Conservation (phyloP, 1,140 invertebrate genomes). For the Bathynomus jamesi region DNA sequence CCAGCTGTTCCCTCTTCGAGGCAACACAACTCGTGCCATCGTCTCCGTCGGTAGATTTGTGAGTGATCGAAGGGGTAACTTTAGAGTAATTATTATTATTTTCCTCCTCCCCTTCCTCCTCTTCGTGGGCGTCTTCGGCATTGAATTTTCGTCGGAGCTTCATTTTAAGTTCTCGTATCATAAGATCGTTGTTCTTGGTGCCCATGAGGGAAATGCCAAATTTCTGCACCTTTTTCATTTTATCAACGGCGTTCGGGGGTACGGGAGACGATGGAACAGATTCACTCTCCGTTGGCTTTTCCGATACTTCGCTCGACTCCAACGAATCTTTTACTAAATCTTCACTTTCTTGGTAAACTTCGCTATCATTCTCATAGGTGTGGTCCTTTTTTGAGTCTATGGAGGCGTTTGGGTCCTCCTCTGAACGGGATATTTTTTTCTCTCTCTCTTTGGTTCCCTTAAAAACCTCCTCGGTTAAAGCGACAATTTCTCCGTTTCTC, state of each 20-base stretch:
- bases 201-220: conserved; percentile 30
- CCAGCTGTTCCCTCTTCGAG: conserved; percentile 32
- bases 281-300: conserved; percentile 8
- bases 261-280: background rate
- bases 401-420: background rate
- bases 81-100: no score
- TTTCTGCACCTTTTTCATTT: conserved; percentile 32
- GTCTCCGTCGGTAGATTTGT: background rate
- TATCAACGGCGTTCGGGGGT: conserved; percentile 1
- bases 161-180: conserved; percentile 40
- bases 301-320: conserved; percentile 5
- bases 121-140: conserved; percentile 8
- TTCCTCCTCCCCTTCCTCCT: background rate
- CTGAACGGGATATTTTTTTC: background rate
- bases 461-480: conserved; percentile 38
- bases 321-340: background rate
- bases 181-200: conserved; percentile 36
- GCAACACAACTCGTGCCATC: conserved; percentile 25
- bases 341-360: background rate
- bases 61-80: no score
- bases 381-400: no score
- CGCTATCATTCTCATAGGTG: no score
- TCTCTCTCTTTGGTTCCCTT: conserved; percentile 9
- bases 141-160: conserved; percentile 38
- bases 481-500: conserved; percentile 31